These are phyloP conservation scores for Nemotelus nigrinus DNA, from an alignment of 2,888 invertebrate genomes.

Conservation along the genomic window DNA sequence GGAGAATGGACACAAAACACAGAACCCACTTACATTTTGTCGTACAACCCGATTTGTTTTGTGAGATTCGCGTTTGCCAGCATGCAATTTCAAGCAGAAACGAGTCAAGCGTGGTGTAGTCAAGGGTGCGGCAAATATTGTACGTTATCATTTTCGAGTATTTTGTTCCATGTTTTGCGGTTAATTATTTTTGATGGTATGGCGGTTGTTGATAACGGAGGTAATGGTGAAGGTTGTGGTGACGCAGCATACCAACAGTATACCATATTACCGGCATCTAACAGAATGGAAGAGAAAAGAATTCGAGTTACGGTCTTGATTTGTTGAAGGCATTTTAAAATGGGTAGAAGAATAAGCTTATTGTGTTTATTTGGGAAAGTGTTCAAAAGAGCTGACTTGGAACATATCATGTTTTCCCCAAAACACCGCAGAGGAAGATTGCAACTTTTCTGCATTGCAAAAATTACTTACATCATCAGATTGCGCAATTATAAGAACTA, in stretches of 20 bases:
- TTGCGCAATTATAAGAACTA: no score
- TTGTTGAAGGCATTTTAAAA: no score
- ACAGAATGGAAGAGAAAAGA: no score
- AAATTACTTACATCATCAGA: no score
- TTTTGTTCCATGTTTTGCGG: conserved; percentile 45
- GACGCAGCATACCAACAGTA: not conserved
- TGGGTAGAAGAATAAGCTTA: no score
- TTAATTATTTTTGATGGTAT: conserved; percentile 47
- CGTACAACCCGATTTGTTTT: not conserved
- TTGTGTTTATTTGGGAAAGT: no score
- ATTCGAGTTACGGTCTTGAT: no score
- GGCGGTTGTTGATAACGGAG: not conserved
- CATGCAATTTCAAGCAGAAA: not conserved
- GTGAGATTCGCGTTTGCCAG: not conserved
- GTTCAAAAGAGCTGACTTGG: no score
- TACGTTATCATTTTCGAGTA: conserved; percentile 42
- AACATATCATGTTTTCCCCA: no score
- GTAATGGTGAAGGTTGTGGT: not conserved
- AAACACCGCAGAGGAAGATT: no score
- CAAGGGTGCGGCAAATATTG: not conserved
- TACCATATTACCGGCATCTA: no score
- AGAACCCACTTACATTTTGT: conserved; percentile 12
- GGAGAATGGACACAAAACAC: conserved; percentile 4
- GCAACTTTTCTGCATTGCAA: no score
- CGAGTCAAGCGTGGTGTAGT: not conserved